These are phyloP conservation scores for Petrocephalus schoutedeni DNA, from an alignment of 2,797 vertebrate genomes.

Conservation along the genomic window DNA sequence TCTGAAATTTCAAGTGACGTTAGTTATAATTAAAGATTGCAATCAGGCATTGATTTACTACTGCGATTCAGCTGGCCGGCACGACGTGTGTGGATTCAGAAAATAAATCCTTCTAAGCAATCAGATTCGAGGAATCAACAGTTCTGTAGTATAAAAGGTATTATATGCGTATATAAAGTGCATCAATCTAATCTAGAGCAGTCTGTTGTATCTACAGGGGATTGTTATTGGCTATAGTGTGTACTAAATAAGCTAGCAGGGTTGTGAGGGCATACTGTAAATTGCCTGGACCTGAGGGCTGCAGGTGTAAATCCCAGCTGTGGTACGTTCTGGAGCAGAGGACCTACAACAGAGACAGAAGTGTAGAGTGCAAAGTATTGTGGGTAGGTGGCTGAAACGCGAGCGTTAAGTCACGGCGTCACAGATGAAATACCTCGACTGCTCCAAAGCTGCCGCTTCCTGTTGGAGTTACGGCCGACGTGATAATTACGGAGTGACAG, in stretches of 20 bases:
- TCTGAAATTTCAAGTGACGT: neutral
- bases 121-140: neutral
- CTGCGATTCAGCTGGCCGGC: neutral
- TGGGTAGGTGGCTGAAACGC: neutral
- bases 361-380: neutral
- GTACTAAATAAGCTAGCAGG: neutral
- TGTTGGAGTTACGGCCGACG: neutral
- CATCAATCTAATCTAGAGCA: neutral
- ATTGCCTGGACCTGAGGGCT: neutral
- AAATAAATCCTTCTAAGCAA: neutral
- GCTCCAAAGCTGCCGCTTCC: neutral
- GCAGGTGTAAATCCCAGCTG: neutral
- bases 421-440: neutral
- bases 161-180: neutral
- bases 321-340: neutral
- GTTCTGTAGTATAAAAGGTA: neutral
- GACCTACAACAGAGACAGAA: neutral
- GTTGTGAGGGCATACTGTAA: neutral
- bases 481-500: constrained; percentile 3
- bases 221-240: neutral
- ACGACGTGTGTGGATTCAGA: neutral
- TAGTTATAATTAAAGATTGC: neutral
- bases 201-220: neutral
- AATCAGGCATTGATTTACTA: neutral
- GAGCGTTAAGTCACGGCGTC: neutral